Conservation (phyloP, 2,888 invertebrate genomes). For the Cabera pusaria region DNA sequence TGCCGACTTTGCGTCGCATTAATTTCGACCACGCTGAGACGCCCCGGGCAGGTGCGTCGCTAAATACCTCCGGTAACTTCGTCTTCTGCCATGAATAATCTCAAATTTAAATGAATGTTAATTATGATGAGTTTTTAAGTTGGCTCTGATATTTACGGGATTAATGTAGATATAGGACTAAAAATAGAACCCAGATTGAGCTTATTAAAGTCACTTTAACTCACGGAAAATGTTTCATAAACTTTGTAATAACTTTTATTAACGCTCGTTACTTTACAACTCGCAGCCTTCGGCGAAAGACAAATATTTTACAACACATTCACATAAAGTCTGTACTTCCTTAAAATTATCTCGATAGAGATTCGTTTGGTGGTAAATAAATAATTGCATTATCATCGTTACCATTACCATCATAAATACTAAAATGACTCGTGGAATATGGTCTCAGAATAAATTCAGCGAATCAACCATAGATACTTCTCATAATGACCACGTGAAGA, state of each 20-base stretch:
- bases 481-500: conserved; percentile 23
- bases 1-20: conserved; percentile 82
- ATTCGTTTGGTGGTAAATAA: no score
- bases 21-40: conserved; percentile 81
- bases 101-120: conserved; percentile 78
- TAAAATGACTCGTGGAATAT: no score
- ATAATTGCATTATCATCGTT: no score
- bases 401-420: no score
- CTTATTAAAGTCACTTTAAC: conserved; percentile 6
- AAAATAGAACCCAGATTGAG: conserved; percentile 13
- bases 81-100: conserved; percentile 74
- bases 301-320: no score
- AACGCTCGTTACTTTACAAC: neutral
- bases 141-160: conserved; percentile 51
- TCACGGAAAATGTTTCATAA: conserved; percentile 9
- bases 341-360: no score
- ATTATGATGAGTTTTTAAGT: conserved; percentile 74
- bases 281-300: neutral
- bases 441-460: conserved; percentile 2
- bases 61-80: conserved; percentile 75
- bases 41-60: conserved; percentile 78
- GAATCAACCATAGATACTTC: conserved; percentile 15
- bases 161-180: conserved; percentile 32
- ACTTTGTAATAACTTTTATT: conserved; percentile 12
- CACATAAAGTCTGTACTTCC: no score